Evolutionary conservation across 2,888 invertebrate species (phyloP).

Genomic region (Esperia sulphurella): DNA sequence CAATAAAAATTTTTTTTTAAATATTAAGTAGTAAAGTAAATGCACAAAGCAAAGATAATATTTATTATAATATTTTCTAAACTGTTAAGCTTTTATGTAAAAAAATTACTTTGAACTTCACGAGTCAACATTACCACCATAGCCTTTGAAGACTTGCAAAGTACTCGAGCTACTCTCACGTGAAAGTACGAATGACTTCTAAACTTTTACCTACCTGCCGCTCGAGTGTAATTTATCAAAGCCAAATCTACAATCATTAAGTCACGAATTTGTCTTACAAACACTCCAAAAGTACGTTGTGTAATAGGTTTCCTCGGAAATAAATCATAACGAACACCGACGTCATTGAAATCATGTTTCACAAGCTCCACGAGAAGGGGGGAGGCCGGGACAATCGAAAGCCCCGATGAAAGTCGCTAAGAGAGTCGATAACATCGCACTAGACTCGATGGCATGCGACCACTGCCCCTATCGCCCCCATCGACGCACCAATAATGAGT

Average conservation of each 20-base stretch:
- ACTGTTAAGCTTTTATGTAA: too few species aligned
- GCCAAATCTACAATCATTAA: slow-evolving; percentile 29
- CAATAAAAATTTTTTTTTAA: too few species aligned
- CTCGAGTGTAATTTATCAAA: slow-evolving; percentile 30
- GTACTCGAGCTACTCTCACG: slow-evolving; percentile 14
- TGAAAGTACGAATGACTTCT: slow-evolving; percentile 14
- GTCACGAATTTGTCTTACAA: slow-evolving; percentile 43
- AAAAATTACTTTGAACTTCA: slow-evolving; percentile 44
- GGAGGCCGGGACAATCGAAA: slow-evolving; percentile 54
- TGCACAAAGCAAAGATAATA: too few species aligned
- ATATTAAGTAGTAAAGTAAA: too few species aligned
- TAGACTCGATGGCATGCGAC: slow-evolving; percentile 62
- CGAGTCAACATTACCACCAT: slow-evolving; percentile 27
- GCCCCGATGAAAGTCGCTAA: slow-evolving; percentile 74
- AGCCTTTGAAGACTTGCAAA: slow-evolving; percentile 32
- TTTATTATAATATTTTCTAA: too few species aligned
- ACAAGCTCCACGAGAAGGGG: slow-evolving; percentile 45
- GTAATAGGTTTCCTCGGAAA: slow-evolving; percentile 47
- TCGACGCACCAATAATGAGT: slow-evolving; percentile 72
- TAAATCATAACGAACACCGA: slow-evolving; percentile 58
- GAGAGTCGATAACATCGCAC: slow-evolving; percentile 69
- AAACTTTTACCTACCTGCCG: slow-evolving; percentile 18
- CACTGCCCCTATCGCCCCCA: slow-evolving; percentile 77
- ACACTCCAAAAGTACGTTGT: slow-evolving; percentile 26
- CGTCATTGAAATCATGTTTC: slow-evolving; percentile 67